phyloP scores from a whole-genome alignment of 2,113 vertebrate species.

The Trogon melanurus region DNA sequence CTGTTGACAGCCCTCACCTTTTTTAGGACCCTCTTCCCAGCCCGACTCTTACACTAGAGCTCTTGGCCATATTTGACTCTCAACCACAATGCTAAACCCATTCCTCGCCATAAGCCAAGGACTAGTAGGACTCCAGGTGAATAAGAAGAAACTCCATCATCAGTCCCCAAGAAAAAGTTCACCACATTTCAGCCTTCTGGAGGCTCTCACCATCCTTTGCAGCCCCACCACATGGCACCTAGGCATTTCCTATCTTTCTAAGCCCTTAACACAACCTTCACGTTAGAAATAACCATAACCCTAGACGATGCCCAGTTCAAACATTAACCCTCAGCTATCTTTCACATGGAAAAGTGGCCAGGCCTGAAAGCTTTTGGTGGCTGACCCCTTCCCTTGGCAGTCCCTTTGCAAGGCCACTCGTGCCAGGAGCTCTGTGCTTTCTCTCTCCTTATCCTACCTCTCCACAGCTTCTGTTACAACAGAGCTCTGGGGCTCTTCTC shows the following conservation, averaged over 20 bases:
- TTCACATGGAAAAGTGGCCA: not conserved
- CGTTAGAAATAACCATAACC: not conserved
- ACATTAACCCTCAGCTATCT: not conserved
- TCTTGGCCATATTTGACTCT: not conserved
- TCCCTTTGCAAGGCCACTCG: not conserved
- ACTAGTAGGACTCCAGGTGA: not conserved
- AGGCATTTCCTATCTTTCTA: not conserved
- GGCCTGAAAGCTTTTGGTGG: not conserved
- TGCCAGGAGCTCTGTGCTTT: not conserved
- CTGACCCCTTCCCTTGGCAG: not conserved
- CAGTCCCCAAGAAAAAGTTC: accelerated
- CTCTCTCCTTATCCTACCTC: not conserved
- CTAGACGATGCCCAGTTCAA: not conserved
- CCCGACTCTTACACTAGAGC: not conserved
- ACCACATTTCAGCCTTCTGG: not conserved
- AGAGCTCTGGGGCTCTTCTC: not conserved
- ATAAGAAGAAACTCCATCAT: not conserved
- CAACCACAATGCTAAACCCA: not conserved
- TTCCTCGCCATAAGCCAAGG: not conserved
- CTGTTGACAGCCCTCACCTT: not conserved
- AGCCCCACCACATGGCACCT: not conserved
- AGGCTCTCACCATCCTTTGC: not conserved
- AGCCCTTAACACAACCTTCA: not conserved
- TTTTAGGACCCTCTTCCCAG: not conserved
- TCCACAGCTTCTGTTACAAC: not conserved